Evolutionary conservation across 1,140 invertebrate genomes (phyloP), one percentile per base, ranked within the genome.

Genomic region (Heterodera schachtii): DNA sequence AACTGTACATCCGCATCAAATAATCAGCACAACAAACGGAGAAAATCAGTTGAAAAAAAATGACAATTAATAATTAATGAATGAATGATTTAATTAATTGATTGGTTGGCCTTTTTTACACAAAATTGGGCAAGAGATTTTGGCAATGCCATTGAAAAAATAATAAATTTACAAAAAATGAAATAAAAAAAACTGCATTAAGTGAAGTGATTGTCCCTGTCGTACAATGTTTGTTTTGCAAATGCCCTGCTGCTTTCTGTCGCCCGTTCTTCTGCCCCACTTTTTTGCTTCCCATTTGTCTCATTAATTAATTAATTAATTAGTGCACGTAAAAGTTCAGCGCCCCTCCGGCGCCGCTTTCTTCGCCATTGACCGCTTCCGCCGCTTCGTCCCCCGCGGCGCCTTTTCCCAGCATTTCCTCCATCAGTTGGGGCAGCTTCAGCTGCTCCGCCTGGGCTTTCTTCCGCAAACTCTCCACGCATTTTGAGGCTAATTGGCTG

Each of bases 401-500:
- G 41, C 44, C 41, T 46, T 71, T 31, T 1, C 41, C 44, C 69
- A 71, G 21, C 69, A 71, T 71, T 46, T 71, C 69, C 41, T 46
- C 69, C 69, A 71, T 7, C 31, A 71, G 21, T 16, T 71, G n/a
- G 41, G 69, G 69, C 69, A 71, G 11, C 31, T 71, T 71, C 3
- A 71, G 6, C 41, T 43, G 8, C 31, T 71, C 69, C 69, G 69
- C 9, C 9, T 71, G 69, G 41, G 31, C 69, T 41, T 46, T 41
- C 31, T 43, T 41, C 13, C 73, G 76, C 66, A 78, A 64, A 16
- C n/a, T 44, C 70, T 78, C 77, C 44, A 78, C 67, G 80, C 79
- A 76, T 79, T 80, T 73, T 60, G 70, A 57, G 44, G 78, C 78
- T 46, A 80, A 80, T 80, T 81, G 21, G 44, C 75, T 77, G 31